phyloP scores from a whole-genome alignment of 30 jellyfish, hydroid and myxozoan genomes.

The Hydra vulgaris region DNA sequence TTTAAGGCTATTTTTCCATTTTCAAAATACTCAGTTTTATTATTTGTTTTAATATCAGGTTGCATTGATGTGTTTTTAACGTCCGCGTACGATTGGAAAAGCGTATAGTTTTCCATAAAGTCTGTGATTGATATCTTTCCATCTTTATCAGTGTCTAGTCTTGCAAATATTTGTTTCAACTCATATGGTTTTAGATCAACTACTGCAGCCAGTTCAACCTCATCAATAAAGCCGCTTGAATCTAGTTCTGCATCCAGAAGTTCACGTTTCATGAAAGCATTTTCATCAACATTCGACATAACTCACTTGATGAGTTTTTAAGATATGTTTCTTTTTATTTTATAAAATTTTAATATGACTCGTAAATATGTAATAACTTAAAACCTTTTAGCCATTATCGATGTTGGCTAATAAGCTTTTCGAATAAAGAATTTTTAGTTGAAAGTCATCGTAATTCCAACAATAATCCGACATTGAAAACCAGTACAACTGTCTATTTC shows the following conservation, averaged over 20 bases:
- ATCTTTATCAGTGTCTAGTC: conserved; percentile 73
- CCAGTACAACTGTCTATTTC: neutral
- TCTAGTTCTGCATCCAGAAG: conserved; percentile 74
- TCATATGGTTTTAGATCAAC: conserved; percentile 80
- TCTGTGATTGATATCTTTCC: conserved; percentile 82
- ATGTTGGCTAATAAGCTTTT: neutral
- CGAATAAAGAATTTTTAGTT: neutral
- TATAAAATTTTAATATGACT: too few species aligned
- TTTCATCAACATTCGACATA: conserved; percentile 14
- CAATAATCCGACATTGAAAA: neutral
- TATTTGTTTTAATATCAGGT: neutral
- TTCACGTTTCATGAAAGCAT: conserved; percentile 32
- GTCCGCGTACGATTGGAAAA: conserved; percentile 18
- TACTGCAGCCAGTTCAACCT: conserved; percentile 92
- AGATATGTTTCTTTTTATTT: neutral
- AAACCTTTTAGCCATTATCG: neutral
- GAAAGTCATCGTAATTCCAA: neutral
- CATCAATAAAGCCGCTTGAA: conserved; percentile 91
- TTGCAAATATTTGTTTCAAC: conserved; percentile 47
- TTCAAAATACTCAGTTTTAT: neutral
- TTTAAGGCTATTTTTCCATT: neutral
- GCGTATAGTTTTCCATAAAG: conserved; percentile 61
- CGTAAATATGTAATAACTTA: neutral
- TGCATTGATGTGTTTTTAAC: neutral
- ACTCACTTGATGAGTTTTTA: neutral